Conservation (phyloP, 2,113 vertebrate species). For the Todiramphus chloris region DNA sequence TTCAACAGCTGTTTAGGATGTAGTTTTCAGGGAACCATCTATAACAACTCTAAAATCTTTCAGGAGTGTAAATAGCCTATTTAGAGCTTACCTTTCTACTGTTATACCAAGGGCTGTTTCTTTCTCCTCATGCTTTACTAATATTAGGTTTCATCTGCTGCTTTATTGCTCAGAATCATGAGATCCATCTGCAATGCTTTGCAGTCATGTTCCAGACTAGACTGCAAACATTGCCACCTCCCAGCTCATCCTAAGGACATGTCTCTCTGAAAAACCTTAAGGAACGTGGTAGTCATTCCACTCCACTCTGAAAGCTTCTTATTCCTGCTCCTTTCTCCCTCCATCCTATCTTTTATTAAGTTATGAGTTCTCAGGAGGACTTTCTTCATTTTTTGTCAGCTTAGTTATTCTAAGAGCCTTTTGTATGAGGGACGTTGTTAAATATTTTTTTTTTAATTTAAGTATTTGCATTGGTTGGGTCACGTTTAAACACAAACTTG, state of each 20-base stretch:
- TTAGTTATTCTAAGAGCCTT: neutral
- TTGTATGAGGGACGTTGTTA: neutral
- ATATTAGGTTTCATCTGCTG: constrained; percentile 43
- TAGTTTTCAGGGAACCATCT: constrained; percentile 8
- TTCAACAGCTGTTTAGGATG: neutral
- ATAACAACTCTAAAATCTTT: neutral
- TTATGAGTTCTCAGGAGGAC: neutral
- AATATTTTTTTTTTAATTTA: neutral
- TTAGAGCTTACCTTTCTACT: neutral
- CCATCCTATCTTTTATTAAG: neutral
- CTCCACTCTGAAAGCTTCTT: neutral
- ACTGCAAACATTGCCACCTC: neutral
- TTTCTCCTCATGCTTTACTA: neutral
- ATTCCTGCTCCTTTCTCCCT: neutral
- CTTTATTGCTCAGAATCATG: neutral
- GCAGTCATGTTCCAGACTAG: neutral
- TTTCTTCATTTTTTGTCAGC: neutral
- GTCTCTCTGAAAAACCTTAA: neutral
- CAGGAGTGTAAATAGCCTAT: neutral
- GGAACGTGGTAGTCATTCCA: neutral
- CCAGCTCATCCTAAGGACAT: neutral
- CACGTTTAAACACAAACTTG: neutral
- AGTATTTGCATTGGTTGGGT: neutral
- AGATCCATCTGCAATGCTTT: neutral
- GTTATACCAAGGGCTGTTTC: neutral